These are phyloP conservation scores for Clitarchus hookeri DNA, from an alignment of 2,888 invertebrate genomes.

Conservation along the genomic window DNA sequence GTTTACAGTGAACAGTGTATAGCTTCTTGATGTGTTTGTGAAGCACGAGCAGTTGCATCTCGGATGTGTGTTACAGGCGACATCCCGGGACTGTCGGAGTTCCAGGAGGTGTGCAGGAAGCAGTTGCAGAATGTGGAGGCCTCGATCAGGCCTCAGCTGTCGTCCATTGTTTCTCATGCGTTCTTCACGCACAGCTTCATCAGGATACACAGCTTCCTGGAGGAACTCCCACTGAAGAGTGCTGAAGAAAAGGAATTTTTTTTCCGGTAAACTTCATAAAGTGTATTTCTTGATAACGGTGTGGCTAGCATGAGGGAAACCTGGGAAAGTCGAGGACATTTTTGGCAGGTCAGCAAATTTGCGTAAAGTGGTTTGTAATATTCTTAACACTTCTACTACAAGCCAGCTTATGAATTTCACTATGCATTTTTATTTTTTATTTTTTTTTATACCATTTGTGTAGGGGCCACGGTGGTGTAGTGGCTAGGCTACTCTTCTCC, in stretches of 20 bases:
- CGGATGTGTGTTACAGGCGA: conserved; percentile 60
- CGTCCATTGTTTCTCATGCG: conserved; percentile 68
- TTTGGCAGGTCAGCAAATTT: no score
- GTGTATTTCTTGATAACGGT: background rate
- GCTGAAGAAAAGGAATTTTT: conserved; percentile 77
- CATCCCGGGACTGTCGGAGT: conserved; percentile 70
- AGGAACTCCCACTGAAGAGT: conserved; percentile 78
- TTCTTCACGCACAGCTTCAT: conserved; percentile 88
- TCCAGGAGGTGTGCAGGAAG: conserved; percentile 70
- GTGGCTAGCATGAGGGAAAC: background rate
- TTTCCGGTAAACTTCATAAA: conserved; percentile 60
- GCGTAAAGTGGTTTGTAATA: no score
- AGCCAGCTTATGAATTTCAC: no score
- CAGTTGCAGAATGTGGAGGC: conserved; percentile 70
- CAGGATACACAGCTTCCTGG: conserved; percentile 78
- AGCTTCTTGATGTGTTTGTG: no score
- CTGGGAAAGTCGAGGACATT: no score
- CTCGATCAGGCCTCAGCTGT: conserved; percentile 68
- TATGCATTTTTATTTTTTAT: no score
- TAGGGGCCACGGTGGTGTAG: no score
- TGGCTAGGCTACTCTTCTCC: no score
- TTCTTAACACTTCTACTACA: no score
- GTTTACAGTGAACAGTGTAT: no score
- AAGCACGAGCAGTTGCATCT: no score
- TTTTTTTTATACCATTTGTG: no score